A percentile compares a stretch with the other conserved stretches of the same genome.
phyloP scores from a whole-genome alignment of 2,797 vertebrate genomes.

The Phataginus tetradactyla region DNA sequence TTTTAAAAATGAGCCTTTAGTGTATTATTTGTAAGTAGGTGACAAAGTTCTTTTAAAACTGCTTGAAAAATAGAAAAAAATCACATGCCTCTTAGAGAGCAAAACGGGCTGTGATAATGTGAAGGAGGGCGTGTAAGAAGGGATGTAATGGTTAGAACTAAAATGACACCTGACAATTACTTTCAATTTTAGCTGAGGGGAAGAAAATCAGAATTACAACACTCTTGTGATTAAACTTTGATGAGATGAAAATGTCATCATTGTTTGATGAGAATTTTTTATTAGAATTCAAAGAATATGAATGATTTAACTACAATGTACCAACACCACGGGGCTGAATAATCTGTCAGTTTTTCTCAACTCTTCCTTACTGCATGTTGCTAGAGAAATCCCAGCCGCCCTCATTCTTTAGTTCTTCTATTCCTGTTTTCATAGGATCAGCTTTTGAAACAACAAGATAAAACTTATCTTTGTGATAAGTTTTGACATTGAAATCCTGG shows the following conservation, averaged over 20 bases:
- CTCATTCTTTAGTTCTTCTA: not conserved
- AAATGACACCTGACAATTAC: slow-evolving; percentile 73
- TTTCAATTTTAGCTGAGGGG: slow-evolving; percentile 75
- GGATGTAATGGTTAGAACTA: slow-evolving; percentile 68
- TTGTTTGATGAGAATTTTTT: slow-evolving; percentile 79
- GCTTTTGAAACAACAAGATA: slow-evolving; percentile 54
- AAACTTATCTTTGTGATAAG: slow-evolving; percentile 55
- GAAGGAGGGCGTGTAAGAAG: slow-evolving; percentile 14
- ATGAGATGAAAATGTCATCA: slow-evolving; percentile 82
- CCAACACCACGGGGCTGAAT: slow-evolving; percentile 75
- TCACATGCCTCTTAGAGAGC: slow-evolving; percentile 44
- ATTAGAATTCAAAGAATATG: slow-evolving; percentile 80
- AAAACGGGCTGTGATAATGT: slow-evolving; percentile 45
- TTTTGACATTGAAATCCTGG: slow-evolving; percentile 62
- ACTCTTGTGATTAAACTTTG: slow-evolving; percentile 80
- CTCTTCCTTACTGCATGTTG: slow-evolving; percentile 16
- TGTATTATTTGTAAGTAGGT: slow-evolving; percentile 54
- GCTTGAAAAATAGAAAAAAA: slow-evolving; percentile 56
- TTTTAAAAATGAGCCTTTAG: slow-evolving; percentile 48
- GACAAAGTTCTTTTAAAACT: slow-evolving; percentile 55
- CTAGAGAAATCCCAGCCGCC: slow-evolving; percentile 24
- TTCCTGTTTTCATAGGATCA: slow-evolving; percentile 18
- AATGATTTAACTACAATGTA: slow-evolving; percentile 73
- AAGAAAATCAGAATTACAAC: slow-evolving; percentile 81
- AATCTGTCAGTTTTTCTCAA: slow-evolving; percentile 51